Evolutionary conservation across 2,113 vertebrate species (phyloP), one percentile per base, ranked within the genome.

Genomic region (Saguinus midas): DNA sequence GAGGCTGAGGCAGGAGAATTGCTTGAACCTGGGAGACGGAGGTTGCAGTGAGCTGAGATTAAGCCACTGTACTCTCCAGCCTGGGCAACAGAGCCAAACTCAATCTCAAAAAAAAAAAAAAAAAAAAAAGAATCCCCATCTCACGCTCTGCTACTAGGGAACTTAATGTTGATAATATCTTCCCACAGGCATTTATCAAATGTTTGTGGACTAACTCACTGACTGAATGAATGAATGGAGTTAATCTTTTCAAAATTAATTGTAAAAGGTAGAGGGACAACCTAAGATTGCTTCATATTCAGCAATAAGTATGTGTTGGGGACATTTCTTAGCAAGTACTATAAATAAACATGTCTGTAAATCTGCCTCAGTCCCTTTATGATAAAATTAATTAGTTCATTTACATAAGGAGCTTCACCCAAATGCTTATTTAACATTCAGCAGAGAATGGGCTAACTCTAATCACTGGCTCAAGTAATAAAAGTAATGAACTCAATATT

Each of bases 261-360:
- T 4, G 29, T 93, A 57, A 86, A 75, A 87, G 12, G 23, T 80
- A 72, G 16, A 90, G 35, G 48, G 73, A 73, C 57, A 96, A 35
- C 37, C 84, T 94, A 58, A 68, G 83, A 93, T 87, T 27, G 18
- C 27, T 23, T 72, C 43, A 21, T 20, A 78, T 43, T 91, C 58
- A 92, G 57, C 40, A 96, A 75, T n/a, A 87, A 84, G 23, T 87
- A 13, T 25, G 6, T 81, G 16, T 87, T 95, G 25, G 12, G 9
- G 80, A 29, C 93, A 91, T 92, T 94, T 95, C 79, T 84, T 91
- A 95, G 40, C n/a, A 96, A 94, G 37, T 21, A 27, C 17, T 83
- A 32, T 78, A 85, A 87, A 68, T 78, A 85, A 87, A 68, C 64
- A 43, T 70, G 14, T 80, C 43, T 86, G 5, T 95, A 91, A 89